A percentile compares a stretch with the other conserved stretches of the same genome.
These are phyloP conservation scores for Sicus ferrugineus DNA, from an alignment of 2,888 invertebrate genomes.

Conservation along the genomic window DNA sequence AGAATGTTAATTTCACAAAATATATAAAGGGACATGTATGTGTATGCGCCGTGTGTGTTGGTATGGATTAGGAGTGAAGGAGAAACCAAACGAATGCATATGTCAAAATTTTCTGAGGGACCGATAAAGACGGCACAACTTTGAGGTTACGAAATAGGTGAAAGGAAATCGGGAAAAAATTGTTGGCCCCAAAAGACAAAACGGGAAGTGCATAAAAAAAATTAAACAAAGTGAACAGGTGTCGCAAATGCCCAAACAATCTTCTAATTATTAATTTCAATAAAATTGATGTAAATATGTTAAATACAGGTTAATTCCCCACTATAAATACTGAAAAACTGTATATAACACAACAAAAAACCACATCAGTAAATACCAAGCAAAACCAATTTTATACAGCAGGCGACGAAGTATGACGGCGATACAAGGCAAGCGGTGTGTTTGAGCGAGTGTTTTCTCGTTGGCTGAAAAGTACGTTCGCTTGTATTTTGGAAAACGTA, in stretches of 20 bases:
- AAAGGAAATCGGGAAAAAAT: slow-evolving; percentile 32
- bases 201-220: slow-evolving; percentile 3
- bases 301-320: slow-evolving; percentile 18
- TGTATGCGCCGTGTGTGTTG: slow-evolving; percentile 15
- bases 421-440: slow-evolving; percentile 17
- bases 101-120: slow-evolving; percentile 37
- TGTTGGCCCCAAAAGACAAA: slow-evolving; percentile 38
- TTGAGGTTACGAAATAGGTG: slow-evolving; percentile 28
- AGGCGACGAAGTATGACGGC: slow-evolving; percentile 8
- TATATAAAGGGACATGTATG: slow-evolving; percentile 29
- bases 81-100: slow-evolving; percentile 31
- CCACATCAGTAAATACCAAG: slow-evolving; percentile 8
- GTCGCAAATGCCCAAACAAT: slow-evolving; percentile 23
- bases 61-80: slow-evolving; percentile 21
- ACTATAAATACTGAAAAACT: slow-evolving; percentile 27
- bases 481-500: slow-evolving; percentile 6
- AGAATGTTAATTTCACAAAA: slow-evolving; percentile 36
- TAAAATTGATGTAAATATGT: background rate
- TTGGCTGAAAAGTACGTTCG: background rate
- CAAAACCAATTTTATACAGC: slow-evolving; percentile 27
- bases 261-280: too few relatives aligned
- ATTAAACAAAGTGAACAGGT: background rate
- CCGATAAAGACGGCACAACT: slow-evolving; percentile 34
- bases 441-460: slow-evolving; percentile 21
- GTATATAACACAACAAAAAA: slow-evolving; percentile 27